phyloP scores from a whole-genome alignment of 2,888 invertebrate species.

The Margaritifera margaritifera region DNA sequence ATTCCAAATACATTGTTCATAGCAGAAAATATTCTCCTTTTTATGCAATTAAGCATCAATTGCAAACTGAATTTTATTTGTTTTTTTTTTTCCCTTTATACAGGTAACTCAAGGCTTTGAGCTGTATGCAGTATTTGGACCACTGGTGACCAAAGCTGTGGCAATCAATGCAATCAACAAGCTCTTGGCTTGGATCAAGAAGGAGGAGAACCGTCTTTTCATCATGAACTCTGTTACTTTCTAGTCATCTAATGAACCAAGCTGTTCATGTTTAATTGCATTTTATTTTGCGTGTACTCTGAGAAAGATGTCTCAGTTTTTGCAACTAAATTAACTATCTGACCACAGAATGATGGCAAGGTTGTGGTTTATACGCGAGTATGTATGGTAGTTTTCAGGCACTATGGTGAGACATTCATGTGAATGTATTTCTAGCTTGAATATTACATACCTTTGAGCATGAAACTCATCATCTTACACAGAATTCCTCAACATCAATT shows the following conservation, averaged over 20 bases:
- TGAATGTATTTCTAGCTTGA: no score
- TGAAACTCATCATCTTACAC: no score
- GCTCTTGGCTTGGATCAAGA: conserved; percentile 93
- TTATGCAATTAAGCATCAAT: not conserved
- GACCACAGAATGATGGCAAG: no score
- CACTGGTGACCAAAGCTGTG: conserved; percentile 87
- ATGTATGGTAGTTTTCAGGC: no score
- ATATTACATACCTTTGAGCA: no score
- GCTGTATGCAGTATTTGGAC: conserved; percentile 93
- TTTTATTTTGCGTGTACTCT: no score
- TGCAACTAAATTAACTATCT: no score
- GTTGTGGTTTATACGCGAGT: no score
- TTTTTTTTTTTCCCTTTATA: conserved; percentile 46
- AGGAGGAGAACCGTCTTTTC: conserved; percentile 91
- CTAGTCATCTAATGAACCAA: conserved; percentile 29
- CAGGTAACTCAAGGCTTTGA: conserved; percentile 92
- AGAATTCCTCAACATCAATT: no score
- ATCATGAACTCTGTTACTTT: conserved; percentile 83
- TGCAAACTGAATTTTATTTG: not conserved
- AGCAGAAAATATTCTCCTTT: not conserved
- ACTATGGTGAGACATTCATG: no score
- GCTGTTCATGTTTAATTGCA: not conserved
- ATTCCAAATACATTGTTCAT: no score
- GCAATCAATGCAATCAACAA: conserved; percentile 91
- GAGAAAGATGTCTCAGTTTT: no score